A percentile compares a stretch with the other conserved stretches of the same genome.
These are phyloP conservation scores for Erythrocercus mccallii DNA, from an alignment of 2,113 vertebrate species.

Conservation along the genomic window DNA sequence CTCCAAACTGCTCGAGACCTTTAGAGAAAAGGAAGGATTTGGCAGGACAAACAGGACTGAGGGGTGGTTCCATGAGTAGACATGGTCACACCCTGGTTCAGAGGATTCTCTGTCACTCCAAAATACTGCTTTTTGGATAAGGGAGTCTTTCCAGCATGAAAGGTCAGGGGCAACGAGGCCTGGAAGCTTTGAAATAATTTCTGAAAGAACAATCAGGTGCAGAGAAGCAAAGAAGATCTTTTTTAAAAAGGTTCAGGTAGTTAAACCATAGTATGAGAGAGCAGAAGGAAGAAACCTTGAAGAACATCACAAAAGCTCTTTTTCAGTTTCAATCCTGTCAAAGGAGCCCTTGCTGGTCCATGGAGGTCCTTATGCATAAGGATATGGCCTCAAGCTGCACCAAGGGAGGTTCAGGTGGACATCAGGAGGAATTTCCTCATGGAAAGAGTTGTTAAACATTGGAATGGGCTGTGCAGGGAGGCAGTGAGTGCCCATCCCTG, in stretches of 20 bases:
- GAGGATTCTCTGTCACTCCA: background rate
- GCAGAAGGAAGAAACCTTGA: background rate
- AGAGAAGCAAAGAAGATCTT: background rate
- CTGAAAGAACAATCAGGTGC: background rate
- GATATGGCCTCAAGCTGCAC: background rate
- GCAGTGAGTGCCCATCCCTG: background rate
- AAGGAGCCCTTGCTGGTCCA: background rate
- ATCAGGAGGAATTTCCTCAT: background rate
- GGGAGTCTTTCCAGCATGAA: background rate
- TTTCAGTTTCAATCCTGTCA: background rate
- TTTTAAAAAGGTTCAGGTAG: background rate
- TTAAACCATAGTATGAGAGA: accelerated
- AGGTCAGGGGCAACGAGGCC: background rate
- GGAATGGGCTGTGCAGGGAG: background rate
- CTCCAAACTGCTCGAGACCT: background rate
- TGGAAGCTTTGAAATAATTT: background rate
- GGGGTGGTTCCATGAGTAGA: background rate
- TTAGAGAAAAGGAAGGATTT: background rate
- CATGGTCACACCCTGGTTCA: background rate
- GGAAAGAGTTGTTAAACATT: background rate
- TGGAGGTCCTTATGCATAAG: background rate
- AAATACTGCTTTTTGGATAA: background rate
- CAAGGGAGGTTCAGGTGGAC: background rate
- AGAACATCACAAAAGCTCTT: background rate
- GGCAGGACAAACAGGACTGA: background rate